Evolutionary conservation across 2,113 vertebrate genomes (phyloP).

Genomic region (Boulengeromyrus knoepffleri): DNA sequence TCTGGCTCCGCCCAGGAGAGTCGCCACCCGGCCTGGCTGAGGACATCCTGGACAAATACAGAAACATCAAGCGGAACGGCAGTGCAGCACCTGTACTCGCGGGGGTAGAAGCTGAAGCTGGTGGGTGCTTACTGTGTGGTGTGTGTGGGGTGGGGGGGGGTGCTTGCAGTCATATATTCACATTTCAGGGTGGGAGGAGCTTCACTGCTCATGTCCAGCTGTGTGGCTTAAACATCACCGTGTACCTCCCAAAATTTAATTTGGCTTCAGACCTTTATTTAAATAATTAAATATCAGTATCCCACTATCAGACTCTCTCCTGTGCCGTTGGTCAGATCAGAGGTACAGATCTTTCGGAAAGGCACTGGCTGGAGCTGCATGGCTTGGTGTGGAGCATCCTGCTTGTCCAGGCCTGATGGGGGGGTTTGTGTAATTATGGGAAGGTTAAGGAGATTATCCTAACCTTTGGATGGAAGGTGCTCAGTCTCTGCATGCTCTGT

Average conservation of each 20-base stretch:
- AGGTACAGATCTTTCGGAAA: too few relatives aligned
- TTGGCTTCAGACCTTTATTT: not conserved
- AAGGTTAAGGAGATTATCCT: not conserved
- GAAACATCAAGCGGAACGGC: constrained; percentile 87
- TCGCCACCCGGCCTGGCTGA: constrained; percentile 75
- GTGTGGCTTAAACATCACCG: not conserved
- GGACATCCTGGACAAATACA: constrained; percentile 96
- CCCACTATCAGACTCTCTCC: not conserved
- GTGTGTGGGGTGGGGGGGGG: not conserved
- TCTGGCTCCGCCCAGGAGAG: constrained; percentile 67
- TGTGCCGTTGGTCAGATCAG: not conserved
- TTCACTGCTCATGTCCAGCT: not conserved
- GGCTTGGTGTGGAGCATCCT: not conserved
- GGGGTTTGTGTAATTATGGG: not conserved
- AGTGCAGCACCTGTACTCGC: constrained; percentile 64
- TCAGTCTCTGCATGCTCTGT: not conserved
- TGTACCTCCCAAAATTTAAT: not conserved
- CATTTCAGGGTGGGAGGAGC: not conserved
- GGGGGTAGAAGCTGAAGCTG: constrained; percentile 67
- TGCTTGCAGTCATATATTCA: not conserved
- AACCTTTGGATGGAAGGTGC: not conserved
- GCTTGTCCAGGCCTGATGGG: not conserved
- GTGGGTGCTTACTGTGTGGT: constrained; percentile 44
- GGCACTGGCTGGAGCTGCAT: not conserved
- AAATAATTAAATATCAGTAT: not conserved